These are phyloP conservation scores for Procapra przewalskii DNA, from an alignment of 2,113 vertebrate species.

Conservation along the genomic window DNA sequence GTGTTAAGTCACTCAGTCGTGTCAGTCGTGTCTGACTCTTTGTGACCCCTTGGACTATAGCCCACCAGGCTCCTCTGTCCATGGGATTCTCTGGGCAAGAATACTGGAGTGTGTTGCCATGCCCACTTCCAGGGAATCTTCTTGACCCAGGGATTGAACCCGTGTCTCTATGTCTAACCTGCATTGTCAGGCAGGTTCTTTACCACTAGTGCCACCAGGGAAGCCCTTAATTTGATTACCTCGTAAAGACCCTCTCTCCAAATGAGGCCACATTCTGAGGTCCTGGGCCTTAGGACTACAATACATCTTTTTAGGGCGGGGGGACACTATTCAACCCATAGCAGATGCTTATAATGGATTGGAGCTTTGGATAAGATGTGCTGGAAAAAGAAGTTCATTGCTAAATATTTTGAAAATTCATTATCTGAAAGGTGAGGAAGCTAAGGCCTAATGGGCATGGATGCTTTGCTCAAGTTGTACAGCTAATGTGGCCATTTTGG, in stretches of 20 bases:
- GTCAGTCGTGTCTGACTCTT: background rate
- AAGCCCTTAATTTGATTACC: background rate
- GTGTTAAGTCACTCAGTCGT: background rate
- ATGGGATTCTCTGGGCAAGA: background rate
- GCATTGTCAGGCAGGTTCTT: background rate
- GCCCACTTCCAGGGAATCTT: background rate
- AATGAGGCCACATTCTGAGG: background rate
- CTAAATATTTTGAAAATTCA: background rate
- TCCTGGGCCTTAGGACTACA: background rate
- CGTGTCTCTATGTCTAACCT: accelerated
- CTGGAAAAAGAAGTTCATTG: background rate
- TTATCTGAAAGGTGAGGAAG: background rate
- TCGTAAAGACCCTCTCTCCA: background rate
- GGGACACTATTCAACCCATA: too few species aligned
- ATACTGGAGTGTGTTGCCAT: background rate
- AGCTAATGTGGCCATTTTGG: background rate
- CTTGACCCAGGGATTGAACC: accelerated
- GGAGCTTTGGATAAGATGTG: background rate
- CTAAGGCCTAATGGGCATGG: background rate
- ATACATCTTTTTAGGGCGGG: background rate
- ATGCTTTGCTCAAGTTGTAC: background rate
- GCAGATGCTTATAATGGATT: background rate
- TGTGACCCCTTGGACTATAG: background rate
- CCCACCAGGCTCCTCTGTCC: background rate
- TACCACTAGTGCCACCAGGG: background rate